phyloP scores from a whole-genome alignment of 2,113 vertebrate genomes.

The Corythaeola cristata region DNA sequence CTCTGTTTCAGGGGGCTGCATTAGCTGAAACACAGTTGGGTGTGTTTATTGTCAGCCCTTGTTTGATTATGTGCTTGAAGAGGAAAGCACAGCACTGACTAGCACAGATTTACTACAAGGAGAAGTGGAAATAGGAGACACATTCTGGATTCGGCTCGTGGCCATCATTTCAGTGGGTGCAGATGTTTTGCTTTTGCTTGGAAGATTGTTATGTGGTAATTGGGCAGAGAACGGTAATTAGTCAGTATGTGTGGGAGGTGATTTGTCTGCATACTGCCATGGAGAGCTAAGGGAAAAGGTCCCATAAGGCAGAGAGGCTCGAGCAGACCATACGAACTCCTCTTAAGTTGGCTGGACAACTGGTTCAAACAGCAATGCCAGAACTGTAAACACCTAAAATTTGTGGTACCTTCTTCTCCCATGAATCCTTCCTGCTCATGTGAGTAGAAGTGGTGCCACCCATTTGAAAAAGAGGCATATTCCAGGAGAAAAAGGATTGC shows the following conservation, averaged over 20 bases:
- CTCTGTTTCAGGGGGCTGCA: background rate
- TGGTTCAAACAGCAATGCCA: background rate
- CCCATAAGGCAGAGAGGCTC: background rate
- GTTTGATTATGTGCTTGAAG: background rate
- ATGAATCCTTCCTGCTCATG: background rate
- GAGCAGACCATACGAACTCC: background rate
- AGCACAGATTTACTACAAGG: background rate
- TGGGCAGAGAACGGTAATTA: background rate
- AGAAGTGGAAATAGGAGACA: background rate
- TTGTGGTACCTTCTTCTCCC: background rate
- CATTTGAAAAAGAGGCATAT: background rate
- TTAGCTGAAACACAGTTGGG: background rate
- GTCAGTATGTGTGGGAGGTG: background rate
- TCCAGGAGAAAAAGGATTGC: rapidly evolving
- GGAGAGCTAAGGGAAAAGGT: background rate
- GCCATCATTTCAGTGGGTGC: background rate
- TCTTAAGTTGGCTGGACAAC: background rate
- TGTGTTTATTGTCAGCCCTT: background rate
- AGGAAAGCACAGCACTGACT: background rate
- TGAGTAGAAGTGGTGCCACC: background rate
- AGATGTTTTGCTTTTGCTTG: conserved; percentile 13
- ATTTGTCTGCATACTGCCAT: background rate
- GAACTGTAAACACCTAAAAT: background rate
- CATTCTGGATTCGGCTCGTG: background rate
- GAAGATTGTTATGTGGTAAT: background rate